Evolutionary conservation across 1,140 invertebrate species (phyloP).

Genomic region (Rhynchophorus ferrugineus): DNA sequence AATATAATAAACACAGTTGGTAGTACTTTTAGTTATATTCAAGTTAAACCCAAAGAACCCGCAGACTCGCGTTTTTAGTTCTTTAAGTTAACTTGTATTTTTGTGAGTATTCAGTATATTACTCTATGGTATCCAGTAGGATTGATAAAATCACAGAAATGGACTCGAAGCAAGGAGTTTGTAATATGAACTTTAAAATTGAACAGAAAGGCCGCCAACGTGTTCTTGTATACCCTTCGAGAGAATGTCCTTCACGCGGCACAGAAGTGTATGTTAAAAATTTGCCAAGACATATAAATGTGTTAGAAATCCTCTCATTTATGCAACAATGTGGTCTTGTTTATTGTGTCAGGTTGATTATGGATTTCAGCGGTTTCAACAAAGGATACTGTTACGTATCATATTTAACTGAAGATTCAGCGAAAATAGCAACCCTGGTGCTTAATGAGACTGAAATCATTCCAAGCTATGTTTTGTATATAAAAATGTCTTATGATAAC

Average conservation of each 20-base stretch:
- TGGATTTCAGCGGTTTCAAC: background rate
- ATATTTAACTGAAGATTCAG: background rate
- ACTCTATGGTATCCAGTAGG: no score
- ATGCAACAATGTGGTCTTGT: background rate
- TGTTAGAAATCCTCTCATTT: background rate
- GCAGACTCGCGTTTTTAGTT: no score
- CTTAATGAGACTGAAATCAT: background rate
- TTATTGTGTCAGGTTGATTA: background rate
- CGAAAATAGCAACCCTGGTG: background rate
- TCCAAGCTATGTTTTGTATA: background rate
- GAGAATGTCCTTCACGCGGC: background rate
- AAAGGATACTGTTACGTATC: background rate
- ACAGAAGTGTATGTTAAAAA: background rate
- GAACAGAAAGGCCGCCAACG: no score
- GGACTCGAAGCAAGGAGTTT: no score
- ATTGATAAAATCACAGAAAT: no score
- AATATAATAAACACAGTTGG: no score
- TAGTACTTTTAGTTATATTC: no score
- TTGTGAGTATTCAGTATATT: no score
- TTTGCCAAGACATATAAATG: background rate
- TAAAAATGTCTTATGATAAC: background rate
- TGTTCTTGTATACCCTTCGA: background rate
- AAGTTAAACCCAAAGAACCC: no score
- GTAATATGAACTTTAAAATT: no score
- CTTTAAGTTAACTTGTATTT: no score